Base-by-base conservation (phyloP, 2,113 vertebrate genomes). In the Eretmochelys imbricata region DNA sequence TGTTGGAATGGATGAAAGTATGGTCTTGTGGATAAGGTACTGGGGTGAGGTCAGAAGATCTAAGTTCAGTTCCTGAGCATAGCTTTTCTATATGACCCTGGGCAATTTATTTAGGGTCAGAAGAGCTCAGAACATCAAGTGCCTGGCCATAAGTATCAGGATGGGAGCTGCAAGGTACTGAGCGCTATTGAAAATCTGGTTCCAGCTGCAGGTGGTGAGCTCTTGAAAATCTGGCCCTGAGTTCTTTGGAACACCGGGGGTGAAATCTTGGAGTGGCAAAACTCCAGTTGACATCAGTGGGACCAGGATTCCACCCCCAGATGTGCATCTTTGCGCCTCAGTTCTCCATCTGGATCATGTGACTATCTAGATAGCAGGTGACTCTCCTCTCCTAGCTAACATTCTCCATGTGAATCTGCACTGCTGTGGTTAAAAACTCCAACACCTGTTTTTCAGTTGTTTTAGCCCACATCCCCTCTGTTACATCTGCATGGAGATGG, bases 21-120 rank as follows among this genome's bases (percentile, higher is more conserved):
- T 51, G 89, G 91, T n/a, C 62, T 19, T n/a, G 35, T 69, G 35
- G 35, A 69, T 69, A 17, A 69, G 16, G 17, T 69, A 27, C 38
- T 76, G 22, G 38, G 25, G 42, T 46, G 76, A 11, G 87, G 57
- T 85, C 62, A 82, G 76, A 84, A 89, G 54, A 29, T 48, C 57
- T 29, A 91, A 80, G 72, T 65, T 94, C 62, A 93, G 85, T 90
- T 86, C 79, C 82, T 89, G 94, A 79, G 82, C 88, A 42, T 84
- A 69, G 49, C 4, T 91, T 92, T 87, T 31, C 55, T 89, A 2
- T 78, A 51, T 62, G 84, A 91, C 55, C 29, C 88, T 62, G 54
- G 51, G 42, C 84, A 82, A 83, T 49, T 85, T 7, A 12, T 25
- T 89, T 69, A 6, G 8, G 10, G 1, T 86, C 89, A 20, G 62